phyloP scores from a whole-genome alignment of 1,140 invertebrate genomes.

The Drosophila aff. region DNA sequence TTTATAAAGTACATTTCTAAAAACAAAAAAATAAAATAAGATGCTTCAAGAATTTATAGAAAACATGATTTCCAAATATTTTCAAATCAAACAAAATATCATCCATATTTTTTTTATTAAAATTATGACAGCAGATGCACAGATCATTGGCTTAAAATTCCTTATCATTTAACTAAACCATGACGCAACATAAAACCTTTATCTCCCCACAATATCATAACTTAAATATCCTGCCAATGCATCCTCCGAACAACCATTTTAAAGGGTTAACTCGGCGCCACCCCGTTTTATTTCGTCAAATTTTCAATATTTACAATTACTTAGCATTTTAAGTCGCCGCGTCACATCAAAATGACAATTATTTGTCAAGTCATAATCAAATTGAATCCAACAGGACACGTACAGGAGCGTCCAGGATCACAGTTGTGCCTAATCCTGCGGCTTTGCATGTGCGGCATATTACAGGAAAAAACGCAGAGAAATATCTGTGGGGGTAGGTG shows the following conservation, averaged over 20 bases:
- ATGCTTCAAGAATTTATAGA: no score
- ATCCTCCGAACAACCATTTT: constrained; percentile 4
- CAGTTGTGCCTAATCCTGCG: constrained; percentile 80
- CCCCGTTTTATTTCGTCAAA: constrained; percentile 35
- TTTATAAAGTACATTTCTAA: no score
- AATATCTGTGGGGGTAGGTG: constrained; percentile 7
- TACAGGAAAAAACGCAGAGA: constrained; percentile 21
- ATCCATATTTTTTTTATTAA: no score
- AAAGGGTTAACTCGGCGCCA: constrained; percentile 48
- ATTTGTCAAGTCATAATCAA: constrained; percentile 84
- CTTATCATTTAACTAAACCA: constrained; percentile 4
- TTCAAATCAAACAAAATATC: background rate
- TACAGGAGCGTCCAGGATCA: constrained; percentile 47
- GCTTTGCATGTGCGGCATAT: constrained; percentile 69
- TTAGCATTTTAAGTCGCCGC: constrained; percentile 77
- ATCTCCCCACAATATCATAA: constrained; percentile 22
- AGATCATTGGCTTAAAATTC: background rate
- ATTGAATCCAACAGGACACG: constrained; percentile 57
- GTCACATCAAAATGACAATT: constrained; percentile 82
- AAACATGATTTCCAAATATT: background rate
- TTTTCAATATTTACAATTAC: constrained; percentile 83
- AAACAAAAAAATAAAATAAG: background rate
- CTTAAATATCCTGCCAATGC: background rate
- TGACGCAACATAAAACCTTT: constrained; percentile 21
- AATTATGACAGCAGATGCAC: constrained; percentile 7